Evolutionary conservation across 2,888 invertebrate species (phyloP).

Genomic region (Pristionchus exspectatus): DNA sequence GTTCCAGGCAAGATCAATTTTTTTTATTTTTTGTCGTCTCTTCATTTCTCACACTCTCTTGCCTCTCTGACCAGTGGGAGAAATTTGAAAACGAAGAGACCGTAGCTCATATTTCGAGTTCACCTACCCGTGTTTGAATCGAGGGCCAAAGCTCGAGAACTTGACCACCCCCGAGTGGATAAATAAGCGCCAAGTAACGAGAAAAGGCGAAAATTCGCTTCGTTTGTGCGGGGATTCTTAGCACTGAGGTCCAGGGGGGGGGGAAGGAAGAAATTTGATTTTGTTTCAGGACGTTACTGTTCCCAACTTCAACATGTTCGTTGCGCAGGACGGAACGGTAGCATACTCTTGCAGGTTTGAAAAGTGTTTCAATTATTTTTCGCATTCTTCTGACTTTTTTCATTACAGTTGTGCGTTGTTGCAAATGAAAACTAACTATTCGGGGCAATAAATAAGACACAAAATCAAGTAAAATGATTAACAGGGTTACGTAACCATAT

Average conservation of each 20-base stretch:
- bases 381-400: too few relatives aligned
- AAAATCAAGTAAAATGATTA: too few relatives aligned
- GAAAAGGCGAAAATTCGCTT: not conserved
- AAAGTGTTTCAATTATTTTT: too few relatives aligned
- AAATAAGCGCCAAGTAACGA: not conserved
- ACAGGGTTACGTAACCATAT: too few relatives aligned
- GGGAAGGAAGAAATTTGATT: not conserved
- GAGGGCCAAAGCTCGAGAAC: not conserved
- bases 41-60: too few relatives aligned
- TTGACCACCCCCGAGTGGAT: not conserved
- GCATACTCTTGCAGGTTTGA: constrained; percentile 72
- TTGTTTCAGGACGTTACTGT: constrained; percentile 65
- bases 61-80: too few relatives aligned
- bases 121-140: not conserved
- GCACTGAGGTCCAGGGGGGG: not conserved
- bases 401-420: too few relatives aligned
- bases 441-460: too few relatives aligned
- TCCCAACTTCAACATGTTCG: constrained; percentile 77
- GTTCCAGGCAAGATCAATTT: constrained; percentile 25
- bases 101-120: too few relatives aligned
- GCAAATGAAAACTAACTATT: too few relatives aligned
- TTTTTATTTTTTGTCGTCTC: too few relatives aligned
- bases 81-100: too few relatives aligned
- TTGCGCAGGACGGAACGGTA: constrained; percentile 71
- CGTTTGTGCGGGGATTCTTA: not conserved